Evolutionary conservation across 2,888 invertebrate species (phyloP).

Genomic region (Dynastes maya): DNA sequence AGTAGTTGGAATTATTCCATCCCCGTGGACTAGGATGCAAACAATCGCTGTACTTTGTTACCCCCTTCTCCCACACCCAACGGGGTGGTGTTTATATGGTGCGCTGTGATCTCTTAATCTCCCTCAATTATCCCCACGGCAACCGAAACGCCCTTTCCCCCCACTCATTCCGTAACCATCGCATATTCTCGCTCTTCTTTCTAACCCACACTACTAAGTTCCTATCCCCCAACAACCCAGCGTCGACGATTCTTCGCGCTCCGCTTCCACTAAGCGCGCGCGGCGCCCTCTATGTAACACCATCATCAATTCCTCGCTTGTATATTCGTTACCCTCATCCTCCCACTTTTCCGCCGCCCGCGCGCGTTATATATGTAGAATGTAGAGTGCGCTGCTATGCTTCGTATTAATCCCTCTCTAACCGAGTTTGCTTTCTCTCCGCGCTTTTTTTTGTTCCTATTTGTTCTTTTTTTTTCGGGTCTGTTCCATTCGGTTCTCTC

Average conservation of each 20-base stretch:
- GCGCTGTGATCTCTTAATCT: constrained; percentile 68
- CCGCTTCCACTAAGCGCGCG: not conserved
- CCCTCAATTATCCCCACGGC: constrained; percentile 65
- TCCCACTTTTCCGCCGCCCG: constrained; percentile 6
- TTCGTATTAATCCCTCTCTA: constrained; percentile 22
- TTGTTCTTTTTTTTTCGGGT: not conserved
- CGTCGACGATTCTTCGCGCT: not conserved
- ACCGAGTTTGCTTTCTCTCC: constrained; percentile 18
- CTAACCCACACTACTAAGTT: not conserved
- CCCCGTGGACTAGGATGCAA: not conserved
- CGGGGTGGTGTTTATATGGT: constrained; percentile 68
- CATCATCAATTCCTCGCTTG: constrained; percentile 15
- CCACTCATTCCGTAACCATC: not conserved
- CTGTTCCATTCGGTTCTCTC: not conserved
- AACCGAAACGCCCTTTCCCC: not conserved
- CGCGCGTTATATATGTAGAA: too few species aligned
- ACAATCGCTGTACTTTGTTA: not conserved
- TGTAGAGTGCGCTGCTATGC: not conserved
- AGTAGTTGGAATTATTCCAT: constrained; percentile 63
- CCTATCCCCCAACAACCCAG: not conserved
- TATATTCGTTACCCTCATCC: constrained; percentile 1
- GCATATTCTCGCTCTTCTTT: not conserved
- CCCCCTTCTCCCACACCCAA: not conserved
- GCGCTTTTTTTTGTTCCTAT: not conserved
- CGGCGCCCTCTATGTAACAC: constrained; percentile 10